Evolutionary conservation across 2,888 invertebrate genomes (phyloP), one percentile per base, ranked within the genome.

Genomic region (Syrista parreyssii): DNA sequence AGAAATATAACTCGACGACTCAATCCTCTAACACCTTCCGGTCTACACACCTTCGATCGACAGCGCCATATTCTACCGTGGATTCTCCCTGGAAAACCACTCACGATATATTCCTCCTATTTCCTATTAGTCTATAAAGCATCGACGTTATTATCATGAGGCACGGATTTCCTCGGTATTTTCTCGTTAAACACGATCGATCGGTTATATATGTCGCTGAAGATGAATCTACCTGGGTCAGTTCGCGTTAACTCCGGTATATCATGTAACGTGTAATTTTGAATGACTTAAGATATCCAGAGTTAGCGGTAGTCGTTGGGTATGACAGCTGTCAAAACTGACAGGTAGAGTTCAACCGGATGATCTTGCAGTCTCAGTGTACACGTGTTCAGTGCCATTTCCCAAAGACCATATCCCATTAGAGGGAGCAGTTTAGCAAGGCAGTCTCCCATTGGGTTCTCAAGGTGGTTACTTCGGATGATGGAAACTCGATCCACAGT

Each of bases 401-500:
- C 23, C 23, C 23, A 55, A 55, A 23, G 6, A 55, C 9, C 23
- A 23, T 55, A 55, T 55, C 9, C 23, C 55, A 23, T 55, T 55
- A 9, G 23, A 55, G 55, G 9, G 23, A 55, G 55, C 23, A 55
- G 55, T 55, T 55, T 55, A 55, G 55, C 55, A 23, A 55, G 15
- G 55, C 55, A 23, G 55, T 55, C 23, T 23, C 23, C 40, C 23
- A 23, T 55, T 23, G 55, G 55, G 9, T 2, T 23, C 9, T 55
- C 23, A 23, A 23, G 55, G 23, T 55, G 55, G 23, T 23, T 55
- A 9, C 55, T 55, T 77, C 76, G 73, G 75, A 73, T 79, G 78
- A 77, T 79, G 81, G 86, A 86, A 87, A 88, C 87, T 86, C 83
- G 87, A 86, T 86, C 85, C 86, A 80, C 81, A 84, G 87, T 83